These are phyloP conservation scores for Sebastes diaconus DNA, from an alignment of 2,797 vertebrate genomes.

Conservation along the genomic window DNA sequence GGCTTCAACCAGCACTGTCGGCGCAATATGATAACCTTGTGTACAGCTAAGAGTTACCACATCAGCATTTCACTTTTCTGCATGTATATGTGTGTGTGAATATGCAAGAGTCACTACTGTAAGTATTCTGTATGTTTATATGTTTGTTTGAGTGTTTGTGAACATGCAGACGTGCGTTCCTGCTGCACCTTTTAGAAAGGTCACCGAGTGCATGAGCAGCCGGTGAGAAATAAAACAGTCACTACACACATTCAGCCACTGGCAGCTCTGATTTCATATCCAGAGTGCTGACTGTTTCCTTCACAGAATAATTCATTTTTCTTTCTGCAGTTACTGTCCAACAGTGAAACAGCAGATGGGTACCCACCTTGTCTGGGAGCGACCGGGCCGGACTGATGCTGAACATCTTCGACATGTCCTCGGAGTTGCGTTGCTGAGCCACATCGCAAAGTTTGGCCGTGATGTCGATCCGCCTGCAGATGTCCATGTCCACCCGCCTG, in stretches of 20 bases:
- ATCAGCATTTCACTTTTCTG: constrained; percentile 57
- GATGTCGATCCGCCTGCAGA: constrained; percentile 98
- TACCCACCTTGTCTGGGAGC: constrained; percentile 74
- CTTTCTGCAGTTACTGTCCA: constrained; percentile 14
- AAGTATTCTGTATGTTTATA: constrained; percentile 20
- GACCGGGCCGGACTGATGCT: constrained; percentile 85
- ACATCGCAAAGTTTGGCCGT: constrained; percentile 99
- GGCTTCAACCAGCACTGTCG: constrained; percentile 42
- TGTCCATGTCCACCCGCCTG: constrained; percentile 99
- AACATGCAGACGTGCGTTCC: neutral
- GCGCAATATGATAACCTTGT: constrained; percentile 64
- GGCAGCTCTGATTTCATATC: constrained; percentile 47
- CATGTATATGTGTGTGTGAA: neutral
- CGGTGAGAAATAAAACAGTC: neutral
- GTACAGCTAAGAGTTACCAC: constrained; percentile 13
- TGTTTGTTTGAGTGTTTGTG: neutral
- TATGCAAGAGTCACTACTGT: neutral
- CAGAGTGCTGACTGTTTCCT: constrained; percentile 36
- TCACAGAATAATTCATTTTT: constrained; percentile 35
- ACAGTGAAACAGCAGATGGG: constrained; percentile 4
- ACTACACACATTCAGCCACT: neutral
- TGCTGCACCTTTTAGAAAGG: constrained; percentile 3
- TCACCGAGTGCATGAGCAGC: constrained; percentile 33
- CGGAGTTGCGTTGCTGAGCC: constrained; percentile 98
- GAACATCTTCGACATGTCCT: constrained; percentile 99